Evolutionary conservation across 2,888 invertebrate species (phyloP).

Genomic region (Ceraclea dissimilis): DNA sequence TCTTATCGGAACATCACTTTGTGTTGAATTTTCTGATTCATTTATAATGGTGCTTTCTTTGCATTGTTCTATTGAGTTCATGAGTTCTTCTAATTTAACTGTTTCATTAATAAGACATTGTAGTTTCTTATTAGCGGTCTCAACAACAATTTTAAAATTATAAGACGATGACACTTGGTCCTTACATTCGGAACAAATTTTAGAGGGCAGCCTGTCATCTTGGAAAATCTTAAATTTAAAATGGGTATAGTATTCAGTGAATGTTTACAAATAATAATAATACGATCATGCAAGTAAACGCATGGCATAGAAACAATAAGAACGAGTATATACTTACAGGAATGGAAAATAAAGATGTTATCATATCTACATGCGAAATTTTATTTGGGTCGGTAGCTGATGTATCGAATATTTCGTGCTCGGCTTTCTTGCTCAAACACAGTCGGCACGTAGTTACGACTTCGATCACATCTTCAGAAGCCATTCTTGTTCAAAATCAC

Average conservation of each 20-base stretch:
- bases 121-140: slow-evolving; percentile 9
- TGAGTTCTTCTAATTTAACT: background rate
- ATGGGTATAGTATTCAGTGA: background rate
- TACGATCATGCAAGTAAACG: background rate
- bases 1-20: background rate
- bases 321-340: slow-evolving; percentile 1
- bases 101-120: background rate
- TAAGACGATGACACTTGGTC: slow-evolving; percentile 11
- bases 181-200: slow-evolving; percentile 16
- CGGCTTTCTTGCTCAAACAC: slow-evolving; percentile 3
- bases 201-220: slow-evolving; percentile 16
- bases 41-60: background rate
- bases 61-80: background rate
- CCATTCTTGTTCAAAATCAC: too few species aligned
- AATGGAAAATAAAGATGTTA: slow-evolving; percentile 6
- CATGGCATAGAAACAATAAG: background rate
- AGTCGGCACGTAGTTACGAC: background rate
- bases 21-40: too few species aligned
- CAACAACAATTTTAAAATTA: slow-evolving; percentile 13
- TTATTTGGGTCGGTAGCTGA: background rate
- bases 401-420: slow-evolving; percentile 1
- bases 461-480: background rate
- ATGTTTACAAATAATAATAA: background rate
- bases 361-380: slow-evolving; percentile 3
- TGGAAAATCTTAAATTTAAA: slow-evolving; percentile 10